Percentiles rank a stretch among this genome's conserved stretches.
Conservation (phyloP, 2,888 invertebrate species). For the Ptychoptera albimana region DNA sequence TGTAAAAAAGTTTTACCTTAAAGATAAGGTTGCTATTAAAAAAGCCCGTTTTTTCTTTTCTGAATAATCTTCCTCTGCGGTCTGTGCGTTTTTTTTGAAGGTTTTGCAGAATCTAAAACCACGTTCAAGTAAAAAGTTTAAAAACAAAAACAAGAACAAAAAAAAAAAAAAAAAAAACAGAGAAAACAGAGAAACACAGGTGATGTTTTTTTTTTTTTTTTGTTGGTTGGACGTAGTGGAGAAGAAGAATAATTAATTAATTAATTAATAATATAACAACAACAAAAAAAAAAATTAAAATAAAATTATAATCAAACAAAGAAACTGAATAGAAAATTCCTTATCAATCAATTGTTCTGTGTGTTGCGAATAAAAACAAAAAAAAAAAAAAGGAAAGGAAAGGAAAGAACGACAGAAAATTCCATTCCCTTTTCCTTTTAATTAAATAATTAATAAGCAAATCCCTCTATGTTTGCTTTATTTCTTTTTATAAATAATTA, state of each 20-base stretch:
- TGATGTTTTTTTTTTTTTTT: neutral
- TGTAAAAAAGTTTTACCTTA: conserved; percentile 63
- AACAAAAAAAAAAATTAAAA: neutral
- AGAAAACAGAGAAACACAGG: neutral
- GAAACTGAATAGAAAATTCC: too few species aligned
- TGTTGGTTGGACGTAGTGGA: neutral
- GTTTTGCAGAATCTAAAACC: conserved; percentile 97
- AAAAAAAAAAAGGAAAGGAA: too few species aligned
- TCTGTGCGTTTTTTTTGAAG: conserved; percentile 98
- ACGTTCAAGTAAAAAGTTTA: conserved; percentile 11
- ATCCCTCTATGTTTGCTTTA: too few species aligned
- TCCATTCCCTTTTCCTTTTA: too few species aligned
- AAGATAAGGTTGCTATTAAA: conserved; percentile 97
- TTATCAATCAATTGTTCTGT: too few species aligned
- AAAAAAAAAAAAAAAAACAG: neutral
- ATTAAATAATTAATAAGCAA: too few species aligned
- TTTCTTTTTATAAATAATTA: too few species aligned
- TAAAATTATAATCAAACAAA: conserved; percentile 1
- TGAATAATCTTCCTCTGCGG: conserved; percentile 92
- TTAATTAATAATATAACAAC: neutral
- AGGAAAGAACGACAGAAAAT: too few species aligned
- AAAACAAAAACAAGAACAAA: conserved; percentile 1
- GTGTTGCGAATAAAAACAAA: too few species aligned
- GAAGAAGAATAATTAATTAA: neutral
- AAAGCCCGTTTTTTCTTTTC: conserved; percentile 87